phyloP scores from a whole-genome alignment of 2,888 invertebrate genomes.

The Aspidiotus destructor region DNA sequence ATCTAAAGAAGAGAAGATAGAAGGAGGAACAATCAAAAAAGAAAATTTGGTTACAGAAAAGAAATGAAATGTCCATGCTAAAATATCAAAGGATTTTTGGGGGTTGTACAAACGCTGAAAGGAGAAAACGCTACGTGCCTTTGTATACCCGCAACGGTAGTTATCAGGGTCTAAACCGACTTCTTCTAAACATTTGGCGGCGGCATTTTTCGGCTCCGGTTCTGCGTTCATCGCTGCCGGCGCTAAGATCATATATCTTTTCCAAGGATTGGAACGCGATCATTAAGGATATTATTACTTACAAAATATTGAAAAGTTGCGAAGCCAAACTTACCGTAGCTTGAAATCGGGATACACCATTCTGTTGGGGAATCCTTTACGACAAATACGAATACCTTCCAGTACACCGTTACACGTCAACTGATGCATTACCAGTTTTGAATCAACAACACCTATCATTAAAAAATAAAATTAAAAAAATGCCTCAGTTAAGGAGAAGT shows the following conservation, averaged over 20 bases:
- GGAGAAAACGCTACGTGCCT: slow-evolving; percentile 61
- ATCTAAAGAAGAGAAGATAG: no score
- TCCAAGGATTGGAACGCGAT: neutral
- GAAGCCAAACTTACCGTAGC: slow-evolving; percentile 72
- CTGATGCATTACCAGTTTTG: slow-evolving; percentile 98
- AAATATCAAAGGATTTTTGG: no score
- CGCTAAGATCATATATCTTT: slow-evolving; percentile 96
- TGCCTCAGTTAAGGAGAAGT: no score
- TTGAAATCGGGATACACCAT: slow-evolving; percentile 99
- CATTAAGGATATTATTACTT: no score
- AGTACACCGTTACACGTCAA: slow-evolving; percentile 99
- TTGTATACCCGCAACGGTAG: slow-evolving; percentile 96
- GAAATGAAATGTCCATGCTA: no score
- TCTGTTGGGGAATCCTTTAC: slow-evolving; percentile 99
- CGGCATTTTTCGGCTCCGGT: slow-evolving; percentile 71
- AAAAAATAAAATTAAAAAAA: no score
- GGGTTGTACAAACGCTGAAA: no score
- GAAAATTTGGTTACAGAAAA: no score
- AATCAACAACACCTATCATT: slow-evolving; percentile 80
- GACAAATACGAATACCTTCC: slow-evolving; percentile 99
- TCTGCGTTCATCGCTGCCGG: slow-evolving; percentile 82
- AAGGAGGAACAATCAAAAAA: no score
- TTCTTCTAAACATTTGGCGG: slow-evolving; percentile 76
- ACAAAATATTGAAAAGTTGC: no score
- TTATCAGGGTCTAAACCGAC: slow-evolving; percentile 82